Base-by-base conservation (phyloP, 2,113 vertebrate genomes). In the Nothoprocta perdicaria region DNA sequence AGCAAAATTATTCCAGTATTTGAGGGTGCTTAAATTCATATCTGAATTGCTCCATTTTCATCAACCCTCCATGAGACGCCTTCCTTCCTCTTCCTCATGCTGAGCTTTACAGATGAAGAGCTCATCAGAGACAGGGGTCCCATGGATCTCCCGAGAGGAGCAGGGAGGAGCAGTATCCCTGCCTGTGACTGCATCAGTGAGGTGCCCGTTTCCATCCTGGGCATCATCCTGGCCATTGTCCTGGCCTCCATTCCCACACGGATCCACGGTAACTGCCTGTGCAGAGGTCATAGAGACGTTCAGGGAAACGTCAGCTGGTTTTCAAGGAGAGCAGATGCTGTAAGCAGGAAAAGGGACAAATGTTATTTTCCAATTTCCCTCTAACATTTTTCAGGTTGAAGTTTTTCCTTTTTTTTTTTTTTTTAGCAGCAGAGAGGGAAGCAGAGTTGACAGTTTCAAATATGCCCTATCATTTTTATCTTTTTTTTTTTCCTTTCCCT, bases 311-410 rank as follows among this genome's bases (percentile, higher is more conserved):
- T 57, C 71, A 43, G 43, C 6, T 81, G 69, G 29, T 79, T 79
- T 8, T 3, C 12, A 48, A 61, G 63, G 80, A 74, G 72, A 92
- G 83, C 82, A 92, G 68, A 55, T 83, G 77, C 74, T 83, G 68
- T 69, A 88, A 29, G 89, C 40, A 3, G 79, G 58, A 41, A 86
- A 82, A 73, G 14, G 58, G 58, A 63, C 58, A 95, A 95, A 93
- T 62, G 76, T 76, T 80, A 82, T 95, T 95, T 92, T 91, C 60
- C 90, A 85, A 62, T 94, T 95, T 93, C 90, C 50, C 63, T 80
- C 60, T 85, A 75, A 76, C 76, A 45, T 77, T 94, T 94, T 66
- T 69, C 72, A 89, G 82, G 63, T 5, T 0, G n/a, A 63, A 68
- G 93, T 48, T 48, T 19, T 46, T 46, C 19, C 7, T 46, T 46